Evolutionary conservation across 2,888 invertebrate species (phyloP).

Genomic region (Halictus quadricinctus): DNA sequence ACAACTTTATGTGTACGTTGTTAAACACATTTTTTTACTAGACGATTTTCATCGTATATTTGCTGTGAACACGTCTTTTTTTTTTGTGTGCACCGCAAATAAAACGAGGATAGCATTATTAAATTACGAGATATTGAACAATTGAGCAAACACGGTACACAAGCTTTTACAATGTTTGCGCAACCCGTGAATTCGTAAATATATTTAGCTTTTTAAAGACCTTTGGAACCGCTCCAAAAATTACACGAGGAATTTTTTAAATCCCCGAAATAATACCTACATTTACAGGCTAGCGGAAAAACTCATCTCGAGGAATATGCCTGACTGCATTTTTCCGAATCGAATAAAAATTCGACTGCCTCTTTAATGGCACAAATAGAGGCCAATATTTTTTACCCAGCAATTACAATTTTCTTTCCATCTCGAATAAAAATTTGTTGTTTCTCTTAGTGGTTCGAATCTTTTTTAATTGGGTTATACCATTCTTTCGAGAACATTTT

Average conservation of each 20-base stretch:
- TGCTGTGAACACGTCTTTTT: not conserved
- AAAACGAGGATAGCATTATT: not conserved
- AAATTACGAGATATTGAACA: not conserved
- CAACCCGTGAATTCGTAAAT: not conserved
- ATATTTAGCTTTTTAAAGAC: not conserved
- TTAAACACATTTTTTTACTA: not conserved
- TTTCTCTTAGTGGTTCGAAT: not conserved
- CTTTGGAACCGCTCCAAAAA: not conserved
- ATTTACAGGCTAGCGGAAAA: too few relatives aligned
- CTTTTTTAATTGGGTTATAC: not conserved
- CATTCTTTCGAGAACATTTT: not conserved
- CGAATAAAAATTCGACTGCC: not conserved
- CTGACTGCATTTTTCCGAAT: not conserved
- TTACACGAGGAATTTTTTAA: not conserved
- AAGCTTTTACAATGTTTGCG: not conserved
- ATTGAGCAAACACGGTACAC: not conserved
- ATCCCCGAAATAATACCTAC: not conserved
- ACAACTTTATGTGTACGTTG: not conserved
- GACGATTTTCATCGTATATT: not conserved
- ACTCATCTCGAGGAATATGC: not conserved
- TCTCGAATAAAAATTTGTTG: not conserved
- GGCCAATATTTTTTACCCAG: not conserved
- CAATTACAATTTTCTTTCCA: not conserved
- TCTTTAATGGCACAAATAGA: not conserved
- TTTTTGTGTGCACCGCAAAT: not conserved